Percentiles rank a stretch among this genome's conserved stretches.
Evolutionary conservation across 2,113 vertebrate species (phyloP).

Genomic region (Microcebus jonahi): DNA sequence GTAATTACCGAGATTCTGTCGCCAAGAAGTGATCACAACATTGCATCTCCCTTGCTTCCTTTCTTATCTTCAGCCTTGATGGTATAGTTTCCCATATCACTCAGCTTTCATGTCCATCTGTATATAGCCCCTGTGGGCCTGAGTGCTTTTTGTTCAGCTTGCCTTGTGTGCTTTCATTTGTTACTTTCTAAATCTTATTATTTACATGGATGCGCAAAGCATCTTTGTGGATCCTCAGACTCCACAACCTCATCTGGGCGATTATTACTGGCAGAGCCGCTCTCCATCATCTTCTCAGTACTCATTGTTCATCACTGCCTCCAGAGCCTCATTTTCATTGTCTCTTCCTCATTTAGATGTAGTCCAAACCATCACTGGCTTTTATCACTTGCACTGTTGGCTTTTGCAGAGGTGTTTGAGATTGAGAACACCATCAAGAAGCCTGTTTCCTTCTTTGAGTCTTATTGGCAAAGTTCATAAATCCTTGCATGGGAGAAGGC

Average conservation of each 20-base stretch:
- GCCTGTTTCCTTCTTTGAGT: constrained; percentile 77
- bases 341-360: constrained; percentile 79
- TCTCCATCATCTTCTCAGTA: constrained; percentile 82
- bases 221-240: constrained; percentile 81
- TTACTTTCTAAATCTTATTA: constrained; percentile 85
- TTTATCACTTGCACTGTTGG: constrained; percentile 62
- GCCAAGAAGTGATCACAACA: constrained; percentile 73
- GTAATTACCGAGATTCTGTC: constrained; percentile 77
- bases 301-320: constrained; percentile 81
- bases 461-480: constrained; percentile 55
- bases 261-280: constrained; percentile 73
- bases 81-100: constrained; percentile 84
- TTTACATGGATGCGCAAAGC: constrained; percentile 82
- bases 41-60: constrained; percentile 80
- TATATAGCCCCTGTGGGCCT: constrained; percentile 73
- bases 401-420: constrained; percentile 72
- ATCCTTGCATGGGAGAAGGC: constrained; percentile 76
- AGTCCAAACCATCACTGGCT: constrained; percentile 74
- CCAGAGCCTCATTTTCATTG: constrained; percentile 83
- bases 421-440: constrained; percentile 14
- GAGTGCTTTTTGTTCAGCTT: constrained; percentile 84
- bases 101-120: constrained; percentile 82
- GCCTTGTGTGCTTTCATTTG: constrained; percentile 86
- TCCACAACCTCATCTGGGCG: constrained; percentile 80
- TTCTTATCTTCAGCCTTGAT: constrained; percentile 82